phyloP scores from a whole-genome alignment of 2,888 invertebrate species.

The Seira musarum region DNA sequence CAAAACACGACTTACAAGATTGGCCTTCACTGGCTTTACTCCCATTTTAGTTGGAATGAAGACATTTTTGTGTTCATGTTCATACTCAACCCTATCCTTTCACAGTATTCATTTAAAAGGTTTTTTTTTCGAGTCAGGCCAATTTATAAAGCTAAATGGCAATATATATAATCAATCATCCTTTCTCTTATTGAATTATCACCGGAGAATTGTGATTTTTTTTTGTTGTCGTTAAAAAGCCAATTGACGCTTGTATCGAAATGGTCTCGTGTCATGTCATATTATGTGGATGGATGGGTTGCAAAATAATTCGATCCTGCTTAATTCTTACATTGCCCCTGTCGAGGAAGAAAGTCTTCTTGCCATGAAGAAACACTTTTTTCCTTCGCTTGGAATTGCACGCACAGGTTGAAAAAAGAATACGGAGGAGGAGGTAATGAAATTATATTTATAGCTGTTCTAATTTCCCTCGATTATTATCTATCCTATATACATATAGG shows the following conservation, averaged over 20 bases:
- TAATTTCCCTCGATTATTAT: neutral
- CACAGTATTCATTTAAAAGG: no score
- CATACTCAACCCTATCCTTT: no score
- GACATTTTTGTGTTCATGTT: no score
- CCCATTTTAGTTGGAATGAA: no score
- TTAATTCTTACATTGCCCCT: slow-evolving; percentile 13
- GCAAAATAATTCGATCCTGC: slow-evolving; percentile 18
- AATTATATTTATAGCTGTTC: no score
- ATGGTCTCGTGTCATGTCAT: slow-evolving; percentile 17
- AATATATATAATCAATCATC: no score
- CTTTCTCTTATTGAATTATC: no score
- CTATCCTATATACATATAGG: neutral
- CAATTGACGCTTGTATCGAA: slow-evolving; percentile 12
- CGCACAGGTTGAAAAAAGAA: neutral
- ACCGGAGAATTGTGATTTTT: neutral
- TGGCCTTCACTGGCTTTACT: no score
- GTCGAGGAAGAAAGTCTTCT: neutral
- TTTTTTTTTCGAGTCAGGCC: no score
- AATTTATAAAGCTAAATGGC: no score
- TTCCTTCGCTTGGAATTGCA: neutral
- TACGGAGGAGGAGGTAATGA: neutral
- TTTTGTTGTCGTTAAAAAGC: slow-evolving; percentile 11
- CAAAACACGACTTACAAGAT: no score
- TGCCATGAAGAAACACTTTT: neutral
- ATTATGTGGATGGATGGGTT: slow-evolving; percentile 20